A percentile compares a stretch with the other conserved stretches of the same genome.
These are phyloP conservation scores for Aphodius sticticus DNA, from an alignment of 2,888 invertebrate genomes.

Conservation along the genomic window DNA sequence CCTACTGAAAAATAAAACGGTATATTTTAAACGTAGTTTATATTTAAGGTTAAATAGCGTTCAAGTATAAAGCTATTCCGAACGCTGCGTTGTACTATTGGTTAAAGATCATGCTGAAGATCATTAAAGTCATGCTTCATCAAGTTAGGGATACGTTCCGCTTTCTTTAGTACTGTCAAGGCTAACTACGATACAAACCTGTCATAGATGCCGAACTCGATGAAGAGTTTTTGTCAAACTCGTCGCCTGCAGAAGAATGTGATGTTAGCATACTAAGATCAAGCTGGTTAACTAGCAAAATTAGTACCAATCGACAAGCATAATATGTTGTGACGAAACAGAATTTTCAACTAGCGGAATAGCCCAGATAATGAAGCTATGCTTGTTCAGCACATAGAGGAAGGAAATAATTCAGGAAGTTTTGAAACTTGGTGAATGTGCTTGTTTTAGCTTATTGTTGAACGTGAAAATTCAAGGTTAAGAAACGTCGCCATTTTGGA, in stretches of 20 bases:
- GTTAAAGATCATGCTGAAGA: background rate
- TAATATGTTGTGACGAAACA: slow-evolving; percentile 24
- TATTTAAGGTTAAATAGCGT: background rate
- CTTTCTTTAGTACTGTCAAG: background rate
- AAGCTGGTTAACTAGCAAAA: slow-evolving; percentile 34
- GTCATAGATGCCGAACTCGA: slow-evolving; percentile 73
- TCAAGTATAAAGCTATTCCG: too few relatives aligned
- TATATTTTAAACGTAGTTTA: slow-evolving; percentile 10
- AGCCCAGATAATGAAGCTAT: background rate
- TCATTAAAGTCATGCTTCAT: slow-evolving; percentile 18
- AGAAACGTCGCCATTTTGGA: too few relatives aligned
- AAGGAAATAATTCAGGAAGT: too few relatives aligned
- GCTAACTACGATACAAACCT: slow-evolving; percentile 64
- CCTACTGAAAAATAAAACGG: slow-evolving; percentile 10
- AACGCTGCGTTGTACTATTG: background rate
- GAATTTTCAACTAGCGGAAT: background rate
- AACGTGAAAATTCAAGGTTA: too few relatives aligned
- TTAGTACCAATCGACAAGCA: slow-evolving; percentile 36
- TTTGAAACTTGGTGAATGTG: too few relatives aligned
- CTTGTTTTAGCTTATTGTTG: too few relatives aligned
- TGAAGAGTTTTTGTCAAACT: slow-evolving; percentile 75
- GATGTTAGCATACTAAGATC: slow-evolving; percentile 37
- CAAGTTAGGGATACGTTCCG: slow-evolving; percentile 12
- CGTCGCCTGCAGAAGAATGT: slow-evolving; percentile 63
- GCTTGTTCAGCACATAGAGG: too few relatives aligned